These are phyloP conservation scores for Corella eumyota DNA, from an alignment of 23 tunicate species.

Conservation along the genomic window DNA sequence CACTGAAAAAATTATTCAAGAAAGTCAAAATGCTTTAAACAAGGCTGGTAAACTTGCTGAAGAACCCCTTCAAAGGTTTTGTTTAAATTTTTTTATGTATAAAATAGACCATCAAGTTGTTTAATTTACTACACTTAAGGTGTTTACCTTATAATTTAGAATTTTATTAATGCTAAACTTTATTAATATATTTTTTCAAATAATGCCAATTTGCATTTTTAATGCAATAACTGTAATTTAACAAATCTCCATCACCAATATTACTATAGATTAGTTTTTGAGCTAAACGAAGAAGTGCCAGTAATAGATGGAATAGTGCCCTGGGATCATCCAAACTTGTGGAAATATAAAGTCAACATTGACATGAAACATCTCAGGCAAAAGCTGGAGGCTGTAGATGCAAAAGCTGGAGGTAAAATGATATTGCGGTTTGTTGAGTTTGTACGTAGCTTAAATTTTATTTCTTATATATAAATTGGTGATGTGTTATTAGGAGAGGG, in stretches of 20 bases:
- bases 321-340: constrained; percentile 17
- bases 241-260: neutral
- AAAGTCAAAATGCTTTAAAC: constrained; percentile 2
- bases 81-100: neutral
- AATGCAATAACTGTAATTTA: neutral
- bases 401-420: neutral
- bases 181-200: too few relatives aligned
- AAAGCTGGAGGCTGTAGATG: constrained; percentile 12
- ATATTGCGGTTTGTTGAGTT: neutral
- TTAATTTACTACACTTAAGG: too few relatives aligned
- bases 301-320: neutral
- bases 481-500: neutral
- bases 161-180: too few relatives aligned
- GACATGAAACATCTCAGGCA: constrained; percentile 20
- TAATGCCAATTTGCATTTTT: too few relatives aligned
- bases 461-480: neutral
- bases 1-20: constrained; percentile 9
- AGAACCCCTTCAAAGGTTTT: constrained; percentile 21
- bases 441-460: neutral
- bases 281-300: constrained; percentile 11
- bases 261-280: constrained; percentile 12
- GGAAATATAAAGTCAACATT: constrained; percentile 32
- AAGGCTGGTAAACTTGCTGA: constrained; percentile 10
- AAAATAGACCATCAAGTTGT: too few relatives aligned
- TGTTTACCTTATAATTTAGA: too few relatives aligned